Evolutionary conservation across 2,888 invertebrate genomes (phyloP), one percentile per base, ranked within the genome.

Genomic region (Thereva unica): DNA sequence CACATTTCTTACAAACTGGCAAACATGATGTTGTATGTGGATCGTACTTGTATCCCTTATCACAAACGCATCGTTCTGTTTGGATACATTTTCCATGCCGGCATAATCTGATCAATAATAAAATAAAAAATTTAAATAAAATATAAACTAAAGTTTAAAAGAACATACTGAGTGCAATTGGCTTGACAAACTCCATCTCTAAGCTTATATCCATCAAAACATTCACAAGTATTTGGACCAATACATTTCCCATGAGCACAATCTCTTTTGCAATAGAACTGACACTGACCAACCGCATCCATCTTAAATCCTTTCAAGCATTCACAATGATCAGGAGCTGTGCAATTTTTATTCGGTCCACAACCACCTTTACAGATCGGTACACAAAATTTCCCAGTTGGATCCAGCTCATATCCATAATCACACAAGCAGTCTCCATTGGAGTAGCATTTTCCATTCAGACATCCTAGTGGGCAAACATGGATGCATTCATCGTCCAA

Each of bases 371-470:
- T 79, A 73, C 90, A 90, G 35, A 80, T 78, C 0, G 90, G 88
- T 0, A 84, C 73, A 72, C 90, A 90, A 74, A 82, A 86, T 23
- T 23, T 23, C 23, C 23, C 23, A 1, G 84, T 83, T 0, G 81
- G 77, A 70, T 87, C 86, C 64, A 86, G 75, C 40, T 77, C 82
- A 73, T 82, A 87, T 0, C 88, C 87, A 2, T 84, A 81, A 69
- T 87, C 86, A 74, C 91, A 91, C n/a, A 86, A 81, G 68, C 91
- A 91, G 55, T 83, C 83, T 0, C 84, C 84, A 38, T 85, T 83
- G 0, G 84, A 80, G 70, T 85, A 82, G 71, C 89, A 89, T 4
- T 83, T 79, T 0, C 87, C 87, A 71, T 89, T 87, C 55, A 86
- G 83, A 71, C 89, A 89, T 44, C 76, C 77, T 67, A 80, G 52